These are phyloP conservation scores for Dromius quadrimaculatus DNA, from an alignment of 2,888 invertebrate genomes.

Conservation along the genomic window DNA sequence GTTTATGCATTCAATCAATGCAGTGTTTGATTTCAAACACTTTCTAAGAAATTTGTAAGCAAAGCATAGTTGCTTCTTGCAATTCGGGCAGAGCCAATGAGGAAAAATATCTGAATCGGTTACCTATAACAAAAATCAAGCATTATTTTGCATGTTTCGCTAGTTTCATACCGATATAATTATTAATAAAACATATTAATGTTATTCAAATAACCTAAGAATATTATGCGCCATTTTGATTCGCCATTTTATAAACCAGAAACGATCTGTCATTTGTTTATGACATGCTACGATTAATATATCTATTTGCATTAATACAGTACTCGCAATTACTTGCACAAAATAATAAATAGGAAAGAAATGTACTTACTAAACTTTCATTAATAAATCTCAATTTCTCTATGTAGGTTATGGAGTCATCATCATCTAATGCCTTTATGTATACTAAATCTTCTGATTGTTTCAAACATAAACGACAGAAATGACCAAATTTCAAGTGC, in stretches of 20 bases:
- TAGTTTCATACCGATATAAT: too few relatives aligned
- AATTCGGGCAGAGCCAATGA: not conserved
- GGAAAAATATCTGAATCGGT: not conserved
- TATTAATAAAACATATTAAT: too few relatives aligned
- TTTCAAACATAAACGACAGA: slow-evolving; percentile 9
- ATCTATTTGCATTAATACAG: not conserved
- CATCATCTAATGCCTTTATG: not conserved
- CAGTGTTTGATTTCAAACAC: not conserved
- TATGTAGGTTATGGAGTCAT: not conserved
- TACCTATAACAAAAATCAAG: slow-evolving; percentile 4
- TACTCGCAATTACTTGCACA: not conserved
- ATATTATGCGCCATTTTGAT: not conserved
- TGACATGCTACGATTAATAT: too few relatives aligned
- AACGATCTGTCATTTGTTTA: not conserved
- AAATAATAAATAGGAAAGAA: not conserved
- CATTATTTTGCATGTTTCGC: not conserved
- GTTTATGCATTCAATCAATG: not conserved
- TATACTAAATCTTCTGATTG: not conserved
- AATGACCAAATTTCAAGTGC: slow-evolving; percentile 2
- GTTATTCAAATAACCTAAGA: too few relatives aligned
- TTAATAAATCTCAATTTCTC: not conserved
- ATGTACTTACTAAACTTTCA: not conserved
- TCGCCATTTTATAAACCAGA: not conserved
- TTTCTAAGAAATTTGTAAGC: not conserved
- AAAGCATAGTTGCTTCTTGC: not conserved